Evolutionary conservation across 30 jellyfish, hydroid and myxozoan species (phyloP).

Genomic region (Aurelia sp.): DNA sequence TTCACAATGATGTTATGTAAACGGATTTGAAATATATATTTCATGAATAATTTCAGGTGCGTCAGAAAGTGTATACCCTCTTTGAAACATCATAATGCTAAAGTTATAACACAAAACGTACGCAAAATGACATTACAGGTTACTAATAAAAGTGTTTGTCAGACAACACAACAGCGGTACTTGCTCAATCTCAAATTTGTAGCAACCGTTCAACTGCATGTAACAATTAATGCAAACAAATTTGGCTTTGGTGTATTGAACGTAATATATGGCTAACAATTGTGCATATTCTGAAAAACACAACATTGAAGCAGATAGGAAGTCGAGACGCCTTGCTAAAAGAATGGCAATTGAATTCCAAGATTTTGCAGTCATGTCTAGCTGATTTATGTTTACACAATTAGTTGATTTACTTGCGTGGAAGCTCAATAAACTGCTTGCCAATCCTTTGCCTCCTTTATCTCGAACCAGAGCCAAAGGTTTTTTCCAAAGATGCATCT

Average conservation of each 20-base stretch:
- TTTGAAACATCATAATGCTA: too few species aligned
- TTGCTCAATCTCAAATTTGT: neutral
- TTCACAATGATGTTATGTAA: too few species aligned
- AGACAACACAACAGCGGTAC: slow-evolving; percentile 56
- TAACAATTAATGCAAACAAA: neutral
- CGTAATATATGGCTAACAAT: slow-evolving; percentile 47
- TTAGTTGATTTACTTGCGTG: slow-evolving; percentile 41
- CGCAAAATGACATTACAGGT: neutral
- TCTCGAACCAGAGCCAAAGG: slow-evolving; percentile 43
- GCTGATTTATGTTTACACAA: neutral
- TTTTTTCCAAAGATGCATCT: slow-evolving; percentile 11
- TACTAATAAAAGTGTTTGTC: slow-evolving; percentile 2
- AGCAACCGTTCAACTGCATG: neutral
- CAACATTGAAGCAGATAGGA: slow-evolving; percentile 21
- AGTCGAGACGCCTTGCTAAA: neutral
- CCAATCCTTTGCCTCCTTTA: neutral
- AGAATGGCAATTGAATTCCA: slow-evolving; percentile 33
- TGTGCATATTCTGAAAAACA: slow-evolving; percentile 43
- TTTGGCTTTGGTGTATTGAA: slow-evolving; percentile 11
- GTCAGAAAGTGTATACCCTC: too few species aligned
- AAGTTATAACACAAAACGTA: neutral
- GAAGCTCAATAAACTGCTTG: slow-evolving; percentile 3
- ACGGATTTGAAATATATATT: too few species aligned
- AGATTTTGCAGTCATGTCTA: neutral
- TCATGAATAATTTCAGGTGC: too few species aligned